A percentile compares a stretch with the other conserved stretches of the same genome.
Evolutionary conservation across 2,113 vertebrate genomes (phyloP).

Genomic region (Corynorhinus townsendii): DNA sequence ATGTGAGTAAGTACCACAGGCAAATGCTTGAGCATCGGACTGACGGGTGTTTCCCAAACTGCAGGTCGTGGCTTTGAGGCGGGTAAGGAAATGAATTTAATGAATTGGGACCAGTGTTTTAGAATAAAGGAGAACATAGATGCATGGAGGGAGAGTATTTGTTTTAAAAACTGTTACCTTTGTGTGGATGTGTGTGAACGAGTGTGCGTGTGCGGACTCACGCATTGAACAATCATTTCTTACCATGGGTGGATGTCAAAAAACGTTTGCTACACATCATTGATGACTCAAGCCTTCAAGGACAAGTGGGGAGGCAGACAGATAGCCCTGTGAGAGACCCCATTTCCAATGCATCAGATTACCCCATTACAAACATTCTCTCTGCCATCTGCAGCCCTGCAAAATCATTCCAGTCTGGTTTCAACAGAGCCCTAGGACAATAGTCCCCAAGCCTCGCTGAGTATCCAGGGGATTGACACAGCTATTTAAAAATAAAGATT

Average conservation of each 20-base stretch:
- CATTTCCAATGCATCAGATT: background rate
- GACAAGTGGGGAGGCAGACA: background rate
- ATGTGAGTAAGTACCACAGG: background rate
- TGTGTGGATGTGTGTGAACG: no score
- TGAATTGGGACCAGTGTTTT: background rate
- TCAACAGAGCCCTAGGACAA: background rate
- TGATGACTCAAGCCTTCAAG: background rate
- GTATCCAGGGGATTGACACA: background rate
- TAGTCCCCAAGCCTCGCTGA: background rate
- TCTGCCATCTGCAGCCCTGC: background rate
- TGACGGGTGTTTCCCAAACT: background rate
- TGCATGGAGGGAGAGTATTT: background rate
- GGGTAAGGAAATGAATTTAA: background rate
- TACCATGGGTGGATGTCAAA: background rate
- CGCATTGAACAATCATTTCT: background rate
- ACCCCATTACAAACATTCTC: background rate
- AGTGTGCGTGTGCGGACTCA: fast-evolving
- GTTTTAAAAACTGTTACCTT: background rate
- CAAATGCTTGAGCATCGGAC: background rate
- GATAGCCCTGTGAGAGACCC: no score
- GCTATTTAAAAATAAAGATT: background rate
- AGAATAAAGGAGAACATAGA: background rate
- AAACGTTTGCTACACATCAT: background rate
- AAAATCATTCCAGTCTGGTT: background rate
- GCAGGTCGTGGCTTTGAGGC: fast-evolving